Evolutionary conservation across 2,888 invertebrate genomes (phyloP), one percentile per base, ranked within the genome.

Genomic region (Pachydiplax longipennis): DNA sequence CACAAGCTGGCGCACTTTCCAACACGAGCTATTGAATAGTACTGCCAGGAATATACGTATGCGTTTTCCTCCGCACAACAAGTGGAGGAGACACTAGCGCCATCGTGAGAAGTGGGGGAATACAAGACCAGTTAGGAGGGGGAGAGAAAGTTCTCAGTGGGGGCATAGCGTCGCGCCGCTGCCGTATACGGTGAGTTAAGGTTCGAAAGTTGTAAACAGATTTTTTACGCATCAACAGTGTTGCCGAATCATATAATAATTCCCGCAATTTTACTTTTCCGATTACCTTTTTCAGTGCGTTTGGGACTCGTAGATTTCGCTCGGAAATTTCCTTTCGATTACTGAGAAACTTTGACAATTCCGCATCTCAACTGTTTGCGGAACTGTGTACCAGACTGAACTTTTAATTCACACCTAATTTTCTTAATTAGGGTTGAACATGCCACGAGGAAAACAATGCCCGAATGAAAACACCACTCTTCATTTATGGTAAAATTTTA

Each of bases 191-290:
- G 87, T 61, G 65, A 61, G 61, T 87, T 48, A 87, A 61, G 61
- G 40, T 61, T 87, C 87, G 35, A 61, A 87, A 87, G 87, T 37
- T 61, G 87, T 87, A 87, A 87, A 87, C 87, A 87, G 87, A 87
- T 37, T 61, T 87, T 61, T 87, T 61, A 87, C 48, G n/a, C 61
- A 37, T 35, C 37, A 37, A n/a, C 87, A 87, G 61, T 37, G 87
- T 61, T 87, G 61, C 87, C 61, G 87, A 18, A 61, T 37, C 58
- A 12, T 61, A 37, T 37, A 58, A 0, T 37, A 61, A 18, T 37
- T 8, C 35, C 58, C 61, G 3, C 35, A 61, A 40, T 8, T 61
- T 65, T 61, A 12, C 61, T 40, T 65, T 18, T 37, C 87, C 53
- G 25, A 31, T 10, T 10, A 31, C 31, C 73, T 13, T 22, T 12